Conservation (phyloP, 1,140 invertebrate genomes). For the roundworm (Caenorhabditis elegans) region DNA sequence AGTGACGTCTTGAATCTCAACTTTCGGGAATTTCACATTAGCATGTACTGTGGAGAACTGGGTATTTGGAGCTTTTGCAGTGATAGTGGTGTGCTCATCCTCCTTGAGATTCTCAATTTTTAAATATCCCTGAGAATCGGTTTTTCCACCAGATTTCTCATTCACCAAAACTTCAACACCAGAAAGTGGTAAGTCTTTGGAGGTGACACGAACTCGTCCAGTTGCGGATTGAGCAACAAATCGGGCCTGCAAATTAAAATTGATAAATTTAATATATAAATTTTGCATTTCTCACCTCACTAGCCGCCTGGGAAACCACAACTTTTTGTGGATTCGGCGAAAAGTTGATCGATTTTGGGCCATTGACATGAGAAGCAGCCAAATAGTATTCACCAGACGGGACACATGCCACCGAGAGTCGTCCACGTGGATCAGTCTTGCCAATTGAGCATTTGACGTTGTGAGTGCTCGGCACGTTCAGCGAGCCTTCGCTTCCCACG, state of each 20-base stretch:
- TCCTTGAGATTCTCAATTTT: background rate
- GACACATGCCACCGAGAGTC: conserved; percentile 57
- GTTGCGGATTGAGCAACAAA: background rate
- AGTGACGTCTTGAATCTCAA: conserved; percentile 12
- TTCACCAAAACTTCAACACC: conserved; percentile 2
- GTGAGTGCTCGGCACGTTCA: background rate
- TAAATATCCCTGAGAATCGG: background rate
- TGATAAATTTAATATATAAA: too few relatives aligned
- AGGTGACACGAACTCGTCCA: background rate
- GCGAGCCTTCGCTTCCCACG: background rate
- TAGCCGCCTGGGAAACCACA: background rate
- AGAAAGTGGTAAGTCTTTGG: background rate
- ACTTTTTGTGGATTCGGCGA: background rate
- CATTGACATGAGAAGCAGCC: conserved; percentile 22
- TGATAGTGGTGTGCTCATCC: background rate
- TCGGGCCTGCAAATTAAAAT: background rate
- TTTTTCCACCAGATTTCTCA: background rate
- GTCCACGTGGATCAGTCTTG: background rate
- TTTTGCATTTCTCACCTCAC: background rate
- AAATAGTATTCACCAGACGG: conserved; percentile 63
- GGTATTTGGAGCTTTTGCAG: conserved; percentile 2
- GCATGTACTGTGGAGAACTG: background rate
- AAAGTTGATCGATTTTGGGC: background rate
- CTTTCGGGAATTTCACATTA: conserved; percentile 7
- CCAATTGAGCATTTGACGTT: conserved; percentile 32